Base-by-base conservation (phyloP, 2,113 vertebrate species). In the Octodon degus region DNA sequence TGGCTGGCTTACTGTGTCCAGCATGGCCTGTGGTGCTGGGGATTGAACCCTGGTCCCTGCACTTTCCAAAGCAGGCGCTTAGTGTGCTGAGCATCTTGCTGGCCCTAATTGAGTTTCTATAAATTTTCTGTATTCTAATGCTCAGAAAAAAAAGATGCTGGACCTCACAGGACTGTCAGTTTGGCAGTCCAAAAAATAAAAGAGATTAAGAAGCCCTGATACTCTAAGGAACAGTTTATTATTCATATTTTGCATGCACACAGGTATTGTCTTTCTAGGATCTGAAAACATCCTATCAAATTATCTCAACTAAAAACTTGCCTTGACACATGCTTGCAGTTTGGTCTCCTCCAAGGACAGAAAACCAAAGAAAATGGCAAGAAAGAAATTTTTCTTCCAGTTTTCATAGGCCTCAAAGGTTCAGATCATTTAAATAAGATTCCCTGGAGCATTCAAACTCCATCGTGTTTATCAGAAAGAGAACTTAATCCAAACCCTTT, bases 401-500 rank as follows among this genome's bases (percentile, higher is more conserved):
- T 89, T 95, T 96, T 94, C 40, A 65, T 37, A 65, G 67, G 16
- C 58, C 80, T 65, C 68, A 83, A 95, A 96, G 93, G 60, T 97
- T 65, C 86, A 93, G 47, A 70, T 55, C 89, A 53, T 91, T 96
- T 96, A 53, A 96, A 77, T 82, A 80, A 34, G 43, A 72, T 77
- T 92, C 92, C 92, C 72, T 60, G 47, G 60, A 93, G 83, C 24
- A 67, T 95, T 93, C 47, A 43, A 70, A 81, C 74, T 89, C 94
- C 68, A 92, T 88, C 94, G 30, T 92, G 86, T 95, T 97, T 96
- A 93, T 97, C 86, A 85, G 74, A 96, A 95, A 92, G 96, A 95
- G 77, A 95, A 97, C 68, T 97, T 97, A 96, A 97, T 93, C 91
- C 95, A 89, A 92, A 93, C 77, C 93, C 95, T 97, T 94, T 90